phyloP scores from a whole-genome alignment of 2,113 vertebrate genomes.

The Nesospiza acunhae region DNA sequence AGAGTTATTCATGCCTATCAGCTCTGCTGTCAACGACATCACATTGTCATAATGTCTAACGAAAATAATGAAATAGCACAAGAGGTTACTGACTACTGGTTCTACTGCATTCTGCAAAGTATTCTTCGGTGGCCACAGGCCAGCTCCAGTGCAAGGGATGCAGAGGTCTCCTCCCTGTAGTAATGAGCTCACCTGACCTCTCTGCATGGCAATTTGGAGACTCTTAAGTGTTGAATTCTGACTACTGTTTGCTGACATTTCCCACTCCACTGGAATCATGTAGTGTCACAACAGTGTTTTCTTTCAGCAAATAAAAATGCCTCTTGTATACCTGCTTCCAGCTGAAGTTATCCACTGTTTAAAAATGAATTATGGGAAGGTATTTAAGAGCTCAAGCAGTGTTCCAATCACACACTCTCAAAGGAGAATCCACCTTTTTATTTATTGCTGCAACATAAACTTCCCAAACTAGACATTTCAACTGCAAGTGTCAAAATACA shows the following conservation, averaged over 20 bases:
- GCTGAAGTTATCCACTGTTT: neutral
- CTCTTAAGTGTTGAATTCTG: neutral
- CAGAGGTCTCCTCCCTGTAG: neutral
- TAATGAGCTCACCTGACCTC: neutral
- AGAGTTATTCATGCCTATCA: neutral
- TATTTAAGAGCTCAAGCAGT: neutral
- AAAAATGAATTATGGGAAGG: slow-evolving; percentile 4
- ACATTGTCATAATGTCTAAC: neutral
- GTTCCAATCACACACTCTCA: neutral
- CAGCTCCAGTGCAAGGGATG: neutral
- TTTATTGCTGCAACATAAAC: slow-evolving; percentile 38
- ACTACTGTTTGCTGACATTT: neutral
- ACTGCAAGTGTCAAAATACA: neutral
- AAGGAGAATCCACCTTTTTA: neutral
- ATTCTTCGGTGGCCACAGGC: neutral
- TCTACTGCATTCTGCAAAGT: neutral
- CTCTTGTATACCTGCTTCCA: neutral
- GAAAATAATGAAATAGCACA: neutral
- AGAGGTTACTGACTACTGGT: neutral
- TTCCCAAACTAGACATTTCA: neutral
- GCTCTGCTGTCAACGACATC: neutral
- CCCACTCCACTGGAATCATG: neutral
- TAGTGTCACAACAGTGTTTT: neutral
- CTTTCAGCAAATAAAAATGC: neutral
- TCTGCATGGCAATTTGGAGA: neutral